Percentiles rank a stretch among this genome's conserved stretches.
Conservation (phyloP, 2,888 invertebrate species). For the Leptodirus hochenwartii region DNA sequence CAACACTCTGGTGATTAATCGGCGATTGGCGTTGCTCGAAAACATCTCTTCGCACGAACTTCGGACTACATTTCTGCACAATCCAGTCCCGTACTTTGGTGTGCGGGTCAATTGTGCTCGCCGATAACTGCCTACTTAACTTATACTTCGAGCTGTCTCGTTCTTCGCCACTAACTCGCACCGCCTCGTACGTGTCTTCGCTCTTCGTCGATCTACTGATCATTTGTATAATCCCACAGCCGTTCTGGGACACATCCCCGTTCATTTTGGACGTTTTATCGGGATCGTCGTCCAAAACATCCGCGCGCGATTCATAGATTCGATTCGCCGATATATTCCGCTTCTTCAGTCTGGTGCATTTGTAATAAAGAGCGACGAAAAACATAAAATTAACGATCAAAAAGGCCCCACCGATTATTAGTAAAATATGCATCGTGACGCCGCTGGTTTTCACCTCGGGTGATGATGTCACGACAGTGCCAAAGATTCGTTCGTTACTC, state of each 20-base stretch:
- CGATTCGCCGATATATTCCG: slow-evolving; percentile 31
- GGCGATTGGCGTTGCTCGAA: not conserved
- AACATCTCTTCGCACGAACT: slow-evolving; percentile 31
- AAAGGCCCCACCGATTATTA: slow-evolving; percentile 49
- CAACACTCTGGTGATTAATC: not conserved
- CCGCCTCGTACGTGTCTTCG: slow-evolving; percentile 32
- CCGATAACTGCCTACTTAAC: slow-evolving; percentile 52
- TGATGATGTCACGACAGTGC: slow-evolving; percentile 26
- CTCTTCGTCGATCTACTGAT: slow-evolving; percentile 31
- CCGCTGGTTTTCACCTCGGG: slow-evolving; percentile 24
- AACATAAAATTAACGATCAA: slow-evolving; percentile 54
- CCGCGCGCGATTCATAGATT: slow-evolving; percentile 29
- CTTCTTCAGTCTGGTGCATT: slow-evolving; percentile 37
- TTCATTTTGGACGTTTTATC: slow-evolving; percentile 21
- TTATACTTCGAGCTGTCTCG: slow-evolving; percentile 39
- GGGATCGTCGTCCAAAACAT: slow-evolving; percentile 15
- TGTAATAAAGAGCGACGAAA: slow-evolving; percentile 47
- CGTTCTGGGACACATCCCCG: slow-evolving; percentile 31
- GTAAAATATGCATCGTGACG: slow-evolving; percentile 41
- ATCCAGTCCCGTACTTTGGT: slow-evolving; percentile 79
- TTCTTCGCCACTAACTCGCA: slow-evolving; percentile 30
- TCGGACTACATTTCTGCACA: slow-evolving; percentile 51
- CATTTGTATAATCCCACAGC: slow-evolving; percentile 39
- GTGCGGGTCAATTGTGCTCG: slow-evolving; percentile 68
- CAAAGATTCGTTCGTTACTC: slow-evolving; percentile 13